Base-by-base conservation (phyloP, 2,797 vertebrate species). In the Danio aesculapii region DNA sequence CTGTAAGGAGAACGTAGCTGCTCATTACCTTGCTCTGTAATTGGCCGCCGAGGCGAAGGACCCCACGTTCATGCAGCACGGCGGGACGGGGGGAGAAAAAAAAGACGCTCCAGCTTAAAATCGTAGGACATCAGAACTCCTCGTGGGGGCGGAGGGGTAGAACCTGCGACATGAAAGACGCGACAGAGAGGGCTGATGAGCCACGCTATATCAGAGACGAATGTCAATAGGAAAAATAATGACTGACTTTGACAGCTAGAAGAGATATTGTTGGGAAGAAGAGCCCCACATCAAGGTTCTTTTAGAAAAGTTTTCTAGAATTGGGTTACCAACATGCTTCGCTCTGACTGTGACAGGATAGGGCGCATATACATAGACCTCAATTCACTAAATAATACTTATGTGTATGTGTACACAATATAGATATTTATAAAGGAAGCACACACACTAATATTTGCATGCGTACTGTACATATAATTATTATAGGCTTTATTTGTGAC, bases 1-100 rank as follows among this genome's bases (percentile, higher is more conserved):
- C 72, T 80, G 85, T 81, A 52, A 84, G 87, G 61, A 83, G 87
- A 90, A 91, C 90, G 89, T 87, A 87, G 90, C 90, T 92, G 88
- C 93, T 94, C 92, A 92, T 95, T 94, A 95, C 91, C 90, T 88
- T 89, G 52, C 86, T 84, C 91, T 91, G 92, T 94, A 95, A 95
- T 95, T 94, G 93, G 92, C 92, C 91, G 63, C 90, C 86, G 84
- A 84, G 85, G 91, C 90, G 88, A 91, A 91, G 92, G 91, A 90
- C 89, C 87, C 89, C 85, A 75, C 87, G 81, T 84, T 91, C 83
- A 87, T 86, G 39, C 52, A 17, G 13, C 30, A 53, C 9, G 46
- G 69, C 59, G 61, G 92, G 91, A 93, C 62, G 44, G 83, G 84
- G 84, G 58, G 78, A 71, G 3, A 30, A 70, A 75, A 70, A 75